These are phyloP conservation scores for Sicus ferrugineus DNA, from an alignment of 2,888 invertebrate species.

Conservation along the genomic window DNA sequence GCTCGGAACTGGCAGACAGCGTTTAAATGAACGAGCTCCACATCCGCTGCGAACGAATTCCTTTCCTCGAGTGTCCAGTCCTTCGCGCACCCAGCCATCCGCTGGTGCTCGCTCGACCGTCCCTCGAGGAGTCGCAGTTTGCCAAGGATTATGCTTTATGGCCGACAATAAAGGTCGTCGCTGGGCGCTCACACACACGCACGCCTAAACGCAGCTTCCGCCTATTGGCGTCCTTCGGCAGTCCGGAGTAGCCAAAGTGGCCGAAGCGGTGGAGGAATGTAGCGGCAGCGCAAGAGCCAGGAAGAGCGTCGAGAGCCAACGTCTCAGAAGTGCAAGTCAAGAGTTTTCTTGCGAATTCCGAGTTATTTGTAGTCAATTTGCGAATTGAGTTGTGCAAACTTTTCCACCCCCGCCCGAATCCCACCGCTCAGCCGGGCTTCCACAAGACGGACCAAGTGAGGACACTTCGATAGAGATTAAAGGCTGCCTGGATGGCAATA, in stretches of 20 bases:
- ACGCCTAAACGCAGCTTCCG: slow-evolving; percentile 34
- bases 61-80: slow-evolving; percentile 40
- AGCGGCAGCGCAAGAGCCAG: neutral
- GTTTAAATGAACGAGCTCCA: slow-evolving; percentile 61
- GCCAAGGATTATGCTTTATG: slow-evolving; percentile 60
- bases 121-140: slow-evolving; percentile 21
- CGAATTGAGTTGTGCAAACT: slow-evolving; percentile 54
- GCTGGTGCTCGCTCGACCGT: slow-evolving; percentile 24
- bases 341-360: slow-evolving; percentile 53
- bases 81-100: slow-evolving; percentile 35
- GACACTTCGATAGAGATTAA: slow-evolving; percentile 30
- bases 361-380: slow-evolving; percentile 60
- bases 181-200: slow-evolving; percentile 45
- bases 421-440: neutral
- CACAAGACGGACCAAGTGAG: slow-evolving; percentile 16
- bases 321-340: slow-evolving; percentile 22
- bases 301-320: slow-evolving; percentile 3
- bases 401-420: slow-evolving; percentile 33
- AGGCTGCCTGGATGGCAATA: slow-evolving; percentile 23
- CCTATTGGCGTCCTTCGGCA: slow-evolving; percentile 28
- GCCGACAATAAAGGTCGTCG: slow-evolving; percentile 61
- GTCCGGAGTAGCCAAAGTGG: slow-evolving; percentile 5
- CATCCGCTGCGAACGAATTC: slow-evolving; percentile 52
- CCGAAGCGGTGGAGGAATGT: neutral
- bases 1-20: slow-evolving; percentile 56